Evolutionary conservation across 2,113 vertebrate genomes (phyloP).

Genomic region (Boulengeromyrus knoepffleri): DNA sequence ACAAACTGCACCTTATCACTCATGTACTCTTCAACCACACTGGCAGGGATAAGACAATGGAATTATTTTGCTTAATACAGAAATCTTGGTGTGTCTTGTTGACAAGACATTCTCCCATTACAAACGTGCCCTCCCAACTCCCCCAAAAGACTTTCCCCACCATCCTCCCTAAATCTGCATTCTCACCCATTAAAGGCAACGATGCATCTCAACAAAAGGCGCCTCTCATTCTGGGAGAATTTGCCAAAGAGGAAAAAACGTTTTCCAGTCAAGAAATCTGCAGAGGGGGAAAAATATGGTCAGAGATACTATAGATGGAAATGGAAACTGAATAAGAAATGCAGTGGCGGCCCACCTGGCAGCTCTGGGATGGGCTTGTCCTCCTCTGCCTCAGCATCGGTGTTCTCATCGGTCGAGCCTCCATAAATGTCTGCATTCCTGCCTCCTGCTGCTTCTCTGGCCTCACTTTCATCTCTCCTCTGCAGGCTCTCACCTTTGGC

Average conservation of each 20-base stretch:
- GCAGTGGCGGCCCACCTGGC: constrained; percentile 53
- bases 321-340: not conserved
- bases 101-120: not conserved
- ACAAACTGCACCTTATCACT: constrained; percentile 81
- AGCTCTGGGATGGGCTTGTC: constrained; percentile 70
- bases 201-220: constrained; percentile 72
- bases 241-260: constrained; percentile 79
- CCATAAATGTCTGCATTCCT: constrained; percentile 65
- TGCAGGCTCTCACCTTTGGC: constrained; percentile 54
- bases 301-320: not conserved
- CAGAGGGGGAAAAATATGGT: constrained; percentile 16
- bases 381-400: constrained; percentile 64
- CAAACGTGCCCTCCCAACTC: not conserved
- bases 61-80: not conserved
- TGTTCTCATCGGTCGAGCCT: constrained; percentile 83
- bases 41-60: constrained; percentile 33
- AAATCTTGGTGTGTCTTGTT: not conserved
- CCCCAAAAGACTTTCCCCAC: not conserved
- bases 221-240: constrained; percentile 73
- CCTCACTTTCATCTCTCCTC: constrained; percentile 40
- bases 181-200: constrained; percentile 79
- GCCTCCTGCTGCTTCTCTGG: not conserved
- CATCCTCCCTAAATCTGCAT: not conserved
- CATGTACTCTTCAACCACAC: constrained; percentile 81
- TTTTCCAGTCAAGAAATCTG: constrained; percentile 77